Evolutionary conservation across 1,140 invertebrate species (phyloP), one percentile per base, ranked within the genome.

Genomic region (Drosophila mayri): DNA sequence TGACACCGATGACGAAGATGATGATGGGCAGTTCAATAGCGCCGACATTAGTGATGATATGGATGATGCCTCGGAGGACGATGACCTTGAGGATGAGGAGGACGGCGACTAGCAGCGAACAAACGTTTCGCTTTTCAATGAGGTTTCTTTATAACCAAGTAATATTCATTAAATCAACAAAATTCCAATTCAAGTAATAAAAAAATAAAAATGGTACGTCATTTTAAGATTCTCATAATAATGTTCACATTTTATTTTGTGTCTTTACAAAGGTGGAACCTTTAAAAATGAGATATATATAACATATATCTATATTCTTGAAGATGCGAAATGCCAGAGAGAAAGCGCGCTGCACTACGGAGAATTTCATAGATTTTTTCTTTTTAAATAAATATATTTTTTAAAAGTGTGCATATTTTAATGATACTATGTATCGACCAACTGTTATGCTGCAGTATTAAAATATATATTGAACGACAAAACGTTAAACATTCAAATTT

Each of bases 171-270:
- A 40, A 58, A 32, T 18, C 22, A 4, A 61, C 63, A 8, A 52
- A 73, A 68, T 75, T 59, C 16, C 28, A 49, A 49, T 25, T 46
- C 49, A 49, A 37, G 30, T 47, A 63, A 68, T 59, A 52, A 59
- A 65, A 65, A 30, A 70, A 73, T 68, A 79, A 66, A 85, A 85
- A 81, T 85, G 70, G 61, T 52, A 73, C 38, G 77, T 84, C 40
- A 30, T 32, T 52, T 38, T n/a, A 65, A 47, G 41, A n/a, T 32
- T 30, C 35, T 28, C 18, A 63, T 44, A 44, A 41, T n/a, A n/a
- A 30, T 9, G 5, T 35, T 18, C 32, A 52, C 8, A 14, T 54
- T 4, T 52, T 14, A 14, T 37, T 16, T 32, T 20, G n/a, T 2
- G 18, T 35, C 18, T 54, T 37, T 10, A 10, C 12, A 16, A 22